Evolutionary conservation across 2,888 invertebrate species (phyloP).

Genomic region (Aporophyla lueneburgensis): DNA sequence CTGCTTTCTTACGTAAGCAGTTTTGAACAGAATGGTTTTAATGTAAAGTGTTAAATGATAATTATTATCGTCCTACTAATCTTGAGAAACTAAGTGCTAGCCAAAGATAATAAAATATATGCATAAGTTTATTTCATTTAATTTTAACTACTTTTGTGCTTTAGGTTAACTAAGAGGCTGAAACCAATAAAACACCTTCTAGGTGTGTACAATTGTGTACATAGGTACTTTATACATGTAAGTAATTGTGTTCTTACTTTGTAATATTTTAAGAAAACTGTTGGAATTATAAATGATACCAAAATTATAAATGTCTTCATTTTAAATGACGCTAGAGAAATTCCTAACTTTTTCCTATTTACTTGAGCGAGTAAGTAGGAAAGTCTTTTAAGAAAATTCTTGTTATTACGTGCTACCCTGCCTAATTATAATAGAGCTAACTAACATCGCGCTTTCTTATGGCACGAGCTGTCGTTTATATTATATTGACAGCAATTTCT

Average conservation of each 20-base stretch:
- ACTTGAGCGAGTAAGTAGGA: conserved; percentile 36
- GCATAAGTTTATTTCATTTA: conserved; percentile 56
- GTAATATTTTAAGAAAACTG: conserved; percentile 19
- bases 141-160: conserved; percentile 37
- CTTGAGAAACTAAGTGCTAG: conserved; percentile 66
- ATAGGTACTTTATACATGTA: conserved; percentile 10
- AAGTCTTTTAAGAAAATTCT: conserved; percentile 51
- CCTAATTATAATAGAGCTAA: conserved; percentile 49
- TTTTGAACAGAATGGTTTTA: conserved; percentile 20
- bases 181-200: conserved; percentile 40
- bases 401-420: conserved; percentile 43
- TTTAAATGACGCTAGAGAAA: conserved; percentile 25
- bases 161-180: conserved; percentile 58
- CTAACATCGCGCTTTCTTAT: conserved; percentile 60
- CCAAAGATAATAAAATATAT: conserved; percentile 68
- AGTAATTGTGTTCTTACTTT: conserved; percentile 19
- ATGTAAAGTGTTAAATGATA: conserved; percentile 50
- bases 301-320: conserved; percentile 35
- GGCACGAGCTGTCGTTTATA: conserved; percentile 58
- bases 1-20: conserved; percentile 54
- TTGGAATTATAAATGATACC: conserved; percentile 41
- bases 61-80: conserved; percentile 48
- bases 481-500: conserved; percentile 62
- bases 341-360: conserved; percentile 28
- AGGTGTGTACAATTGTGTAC: conserved; percentile 36